Conservation (phyloP, 2,113 vertebrate genomes). For the Bubalus kerabau region DNA sequence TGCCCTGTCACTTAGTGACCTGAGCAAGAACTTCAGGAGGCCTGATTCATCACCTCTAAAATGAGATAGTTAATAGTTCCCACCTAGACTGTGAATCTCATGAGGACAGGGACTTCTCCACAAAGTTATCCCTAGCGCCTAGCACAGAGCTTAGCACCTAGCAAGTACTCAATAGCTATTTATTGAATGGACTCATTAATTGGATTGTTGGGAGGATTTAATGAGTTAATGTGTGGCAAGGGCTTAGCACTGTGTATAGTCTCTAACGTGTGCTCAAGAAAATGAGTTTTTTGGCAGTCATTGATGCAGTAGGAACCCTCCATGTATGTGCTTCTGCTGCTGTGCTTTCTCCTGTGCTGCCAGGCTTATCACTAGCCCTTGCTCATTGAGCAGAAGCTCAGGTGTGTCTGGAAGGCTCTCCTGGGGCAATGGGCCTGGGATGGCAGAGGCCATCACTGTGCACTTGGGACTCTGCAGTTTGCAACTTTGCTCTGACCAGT, state of each 20-base stretch:
- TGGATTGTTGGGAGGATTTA: background rate
- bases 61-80: background rate
- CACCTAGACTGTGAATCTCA: background rate
- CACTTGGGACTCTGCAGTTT: background rate
- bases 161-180: background rate
- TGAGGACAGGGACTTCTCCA: background rate
- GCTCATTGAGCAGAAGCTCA: background rate
- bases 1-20: background rate
- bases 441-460: background rate
- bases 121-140: background rate
- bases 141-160: background rate
- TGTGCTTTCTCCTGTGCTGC: background rate
- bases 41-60: background rate
- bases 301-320: background rate
- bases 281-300: background rate
- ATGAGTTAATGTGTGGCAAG: background rate
- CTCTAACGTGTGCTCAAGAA: background rate
- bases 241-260: background rate
- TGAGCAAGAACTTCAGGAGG: background rate
- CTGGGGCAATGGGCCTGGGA: background rate
- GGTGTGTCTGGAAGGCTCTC: background rate
- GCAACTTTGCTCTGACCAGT: background rate
- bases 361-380: background rate
- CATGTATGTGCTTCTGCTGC: background rate
- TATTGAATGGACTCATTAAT: background rate